Conservation (phyloP, 2,888 invertebrate genomes). For the Tenodera sinensis region DNA sequence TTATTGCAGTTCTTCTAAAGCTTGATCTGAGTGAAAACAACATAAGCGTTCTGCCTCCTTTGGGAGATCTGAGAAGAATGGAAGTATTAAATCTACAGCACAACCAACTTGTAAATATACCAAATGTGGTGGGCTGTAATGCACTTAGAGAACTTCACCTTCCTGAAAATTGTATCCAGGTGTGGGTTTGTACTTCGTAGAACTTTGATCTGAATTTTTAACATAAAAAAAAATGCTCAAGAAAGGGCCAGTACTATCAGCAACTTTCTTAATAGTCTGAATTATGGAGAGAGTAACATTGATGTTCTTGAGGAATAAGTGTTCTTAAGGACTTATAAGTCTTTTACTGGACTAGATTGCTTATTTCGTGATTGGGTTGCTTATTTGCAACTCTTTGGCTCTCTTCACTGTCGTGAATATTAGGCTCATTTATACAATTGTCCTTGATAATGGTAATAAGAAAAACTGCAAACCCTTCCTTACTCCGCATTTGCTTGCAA, state of each 20-base stretch:
- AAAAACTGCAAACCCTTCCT: too few relatives aligned
- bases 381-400: too few relatives aligned
- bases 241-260: neutral
- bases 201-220: constrained; percentile 8
- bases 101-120: constrained; percentile 73
- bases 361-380: too few relatives aligned
- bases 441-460: too few relatives aligned
- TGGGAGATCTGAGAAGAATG: constrained; percentile 71
- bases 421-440: too few relatives aligned
- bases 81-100: constrained; percentile 75
- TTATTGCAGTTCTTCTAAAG: constrained; percentile 59
- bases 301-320: too few relatives aligned
- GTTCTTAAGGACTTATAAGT: too few relatives aligned
- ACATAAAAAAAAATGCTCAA: constrained; percentile 57
- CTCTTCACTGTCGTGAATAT: too few relatives aligned
- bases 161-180: constrained; percentile 77
- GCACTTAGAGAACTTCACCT: constrained; percentile 76
- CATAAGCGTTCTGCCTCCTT: constrained; percentile 55
- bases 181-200: constrained; percentile 40
- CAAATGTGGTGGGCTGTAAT: constrained; percentile 72
- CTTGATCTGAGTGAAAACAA: constrained; percentile 72
- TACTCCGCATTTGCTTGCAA: too few relatives aligned
- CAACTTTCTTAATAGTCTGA: too few relatives aligned
- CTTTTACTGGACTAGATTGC: too few relatives aligned
- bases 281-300: too few relatives aligned